phyloP scores from a whole-genome alignment of 2,113 vertebrate species.

The Geococcyx californianus region DNA sequence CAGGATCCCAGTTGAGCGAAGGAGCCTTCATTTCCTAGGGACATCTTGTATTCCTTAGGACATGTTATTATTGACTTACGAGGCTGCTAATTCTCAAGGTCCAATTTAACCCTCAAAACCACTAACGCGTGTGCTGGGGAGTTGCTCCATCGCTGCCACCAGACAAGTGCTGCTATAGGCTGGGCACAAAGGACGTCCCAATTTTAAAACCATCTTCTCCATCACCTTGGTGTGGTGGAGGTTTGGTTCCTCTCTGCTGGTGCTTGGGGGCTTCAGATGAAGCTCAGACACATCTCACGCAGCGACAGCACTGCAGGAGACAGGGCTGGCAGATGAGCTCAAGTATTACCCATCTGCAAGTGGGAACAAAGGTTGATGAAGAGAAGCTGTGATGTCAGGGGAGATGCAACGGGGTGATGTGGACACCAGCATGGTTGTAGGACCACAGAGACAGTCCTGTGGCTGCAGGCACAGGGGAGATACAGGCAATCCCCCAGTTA shows the following conservation, averaged over 20 bases:
- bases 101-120: conserved; percentile 59
- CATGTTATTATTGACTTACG: conserved; percentile 45
- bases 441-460: rapidly evolving
- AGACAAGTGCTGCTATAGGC: background rate
- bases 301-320: rapidly evolving
- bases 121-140: conserved; percentile 44
- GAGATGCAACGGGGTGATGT: rapidly evolving
- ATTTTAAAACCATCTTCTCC: background rate
- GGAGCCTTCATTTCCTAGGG: conserved; percentile 31
- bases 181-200: background rate
- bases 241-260: background rate
- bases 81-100: conserved; percentile 59
- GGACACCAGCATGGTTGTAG: rapidly evolving
- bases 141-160: background rate
- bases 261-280: background rate
- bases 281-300: rapidly evolving
- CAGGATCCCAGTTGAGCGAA: background rate
- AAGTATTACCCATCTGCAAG: background rate
- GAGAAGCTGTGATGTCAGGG: background rate
- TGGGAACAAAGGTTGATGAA: rapidly evolving
- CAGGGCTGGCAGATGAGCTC: rapidly evolving
- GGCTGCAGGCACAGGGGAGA: background rate
- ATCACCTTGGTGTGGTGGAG: background rate
- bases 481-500: rapidly evolving
- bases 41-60: conserved; percentile 63